Conservation (phyloP, 2,797 vertebrate genomes). For the Kryptopterus vitreolus region DNA sequence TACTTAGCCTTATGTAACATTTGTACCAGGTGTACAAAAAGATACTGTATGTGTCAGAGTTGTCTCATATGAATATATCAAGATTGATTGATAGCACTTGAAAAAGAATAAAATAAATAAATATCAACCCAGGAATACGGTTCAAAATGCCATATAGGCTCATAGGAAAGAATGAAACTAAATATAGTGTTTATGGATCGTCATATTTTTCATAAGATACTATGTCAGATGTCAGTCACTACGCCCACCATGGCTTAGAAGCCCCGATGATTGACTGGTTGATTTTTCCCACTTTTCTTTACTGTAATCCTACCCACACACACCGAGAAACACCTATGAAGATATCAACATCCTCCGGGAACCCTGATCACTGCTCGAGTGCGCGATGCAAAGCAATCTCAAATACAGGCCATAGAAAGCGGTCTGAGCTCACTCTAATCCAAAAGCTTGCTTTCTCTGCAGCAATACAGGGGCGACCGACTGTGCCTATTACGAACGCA, state of each 20-base stretch:
- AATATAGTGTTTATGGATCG: neutral
- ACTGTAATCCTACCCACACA: neutral
- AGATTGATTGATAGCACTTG: neutral
- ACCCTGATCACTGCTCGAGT: neutral
- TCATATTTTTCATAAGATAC: neutral
- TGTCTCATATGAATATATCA: neutral
- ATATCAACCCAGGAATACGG: neutral
- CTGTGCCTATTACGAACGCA: slow-evolving; percentile 21
- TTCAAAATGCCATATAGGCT: neutral
- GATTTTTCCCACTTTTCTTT: neutral
- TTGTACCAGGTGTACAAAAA: neutral
- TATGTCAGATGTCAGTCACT: neutral
- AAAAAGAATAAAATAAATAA: slow-evolving; percentile 27
- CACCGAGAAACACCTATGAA: neutral
- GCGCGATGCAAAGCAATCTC: slow-evolving; percentile 7
- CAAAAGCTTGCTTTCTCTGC: slow-evolving; percentile 18
- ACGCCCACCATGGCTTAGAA: neutral
- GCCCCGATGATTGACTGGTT: neutral
- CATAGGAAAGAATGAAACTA: neutral
- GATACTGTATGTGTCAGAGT: neutral
- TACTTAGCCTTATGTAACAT: neutral
- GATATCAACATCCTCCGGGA: neutral
- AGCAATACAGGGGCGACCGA: slow-evolving; percentile 8
- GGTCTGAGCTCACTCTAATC: neutral
- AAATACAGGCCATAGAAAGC: neutral